Base-by-base conservation (phyloP, 1,140 invertebrate species). In the Euura saliciscinereae region DNA sequence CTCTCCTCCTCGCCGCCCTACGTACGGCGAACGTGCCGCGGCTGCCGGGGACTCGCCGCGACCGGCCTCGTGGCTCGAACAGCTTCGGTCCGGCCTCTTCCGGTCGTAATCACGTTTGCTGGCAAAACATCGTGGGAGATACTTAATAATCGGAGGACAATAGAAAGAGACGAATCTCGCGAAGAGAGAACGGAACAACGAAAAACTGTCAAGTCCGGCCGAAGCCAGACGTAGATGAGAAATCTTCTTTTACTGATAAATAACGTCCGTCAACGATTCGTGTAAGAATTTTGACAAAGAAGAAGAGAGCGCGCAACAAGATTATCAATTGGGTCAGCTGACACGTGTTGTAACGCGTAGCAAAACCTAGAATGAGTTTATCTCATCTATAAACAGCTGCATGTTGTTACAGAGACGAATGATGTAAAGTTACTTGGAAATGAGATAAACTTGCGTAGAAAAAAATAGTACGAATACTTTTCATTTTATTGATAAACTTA, bases 11-110 rank as follows among this genome's bases (percentile, higher is more conserved):
- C 51, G 51, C 10, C 51, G 51, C 51, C 51, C 51, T 59, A n/a
- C 51, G 51, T 4, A 8, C 13, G 8, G 51, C 51, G 51, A 6
- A 59, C 51, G 51, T n/a, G 51, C 51, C 51, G 13, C 51, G 51
- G 51, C 51, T 59, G 51, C 51, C 51, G 51, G 51, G 51, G 51
- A 59, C 13, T 11, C 51, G 51, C 51, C 51, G 51, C 51, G 51
- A 59, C 51, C 8, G 28, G 28, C 6, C 51, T 8, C 8, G 8
- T 59, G 8, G 51, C 51, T 59, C 51, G 8, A 28, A 28, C 28
- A 28, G 28, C 28, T 28, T 28, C 28, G 28, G 28, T 28, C 28
- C 51, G 13, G 51, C 51, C 51, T 59, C 51, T 59, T 59, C 51
- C 51, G 10, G 51, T 4, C 8, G 28, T 28, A 28, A 28, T 28